Base-by-base conservation (phyloP, 2,888 invertebrate genomes). In the Gisinianus flammeolus region DNA sequence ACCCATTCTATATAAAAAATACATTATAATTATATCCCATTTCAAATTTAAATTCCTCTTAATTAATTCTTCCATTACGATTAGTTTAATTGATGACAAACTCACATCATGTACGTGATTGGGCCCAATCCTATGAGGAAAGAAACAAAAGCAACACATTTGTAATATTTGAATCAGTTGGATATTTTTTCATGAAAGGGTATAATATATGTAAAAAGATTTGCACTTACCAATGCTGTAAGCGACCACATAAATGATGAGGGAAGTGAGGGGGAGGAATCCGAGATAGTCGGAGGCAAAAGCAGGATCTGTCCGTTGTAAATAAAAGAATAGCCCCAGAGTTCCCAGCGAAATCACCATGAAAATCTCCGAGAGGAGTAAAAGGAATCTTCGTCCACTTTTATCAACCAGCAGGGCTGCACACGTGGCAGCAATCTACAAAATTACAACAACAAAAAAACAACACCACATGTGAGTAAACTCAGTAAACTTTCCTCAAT, bases 341-440 rank as follows among this genome's bases (percentile, higher is more conserved):
- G 90, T 87, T 19, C 89, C 86, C 79, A 90, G 89, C 1, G 90
- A 88, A 31, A 90, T 62, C 3, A 89, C 88, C 30, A 90, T 90
- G 19, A 90, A 88, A 33, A 89, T 86, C 0, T 91, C 90, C 0
- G 91, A 91, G 77, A 90, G 85, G 31, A 92, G 85, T 54, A 92
- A 87, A 5, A 92, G 87, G 0, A 90, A 89, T 80, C 91, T 89
- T 74, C 92, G 88, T 26, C 92, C 92, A 66, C 90, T 86, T 76
- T 89, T 88, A 85, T 92, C 92, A 0, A 91, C 90, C 73, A 91
- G 86, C 81, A 89, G 88, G 0, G 90, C 90, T 0, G 90, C 90
- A 80, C 89, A 87, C 4, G 89, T 88, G 12, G 90, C 90, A 8
- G 90, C 90, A 8, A 90, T 68, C 80, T 81, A 64, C 22, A 58